Evolutionary conservation across 1,140 invertebrate species (phyloP).

Genomic region (Nasonia giraulti): DNA sequence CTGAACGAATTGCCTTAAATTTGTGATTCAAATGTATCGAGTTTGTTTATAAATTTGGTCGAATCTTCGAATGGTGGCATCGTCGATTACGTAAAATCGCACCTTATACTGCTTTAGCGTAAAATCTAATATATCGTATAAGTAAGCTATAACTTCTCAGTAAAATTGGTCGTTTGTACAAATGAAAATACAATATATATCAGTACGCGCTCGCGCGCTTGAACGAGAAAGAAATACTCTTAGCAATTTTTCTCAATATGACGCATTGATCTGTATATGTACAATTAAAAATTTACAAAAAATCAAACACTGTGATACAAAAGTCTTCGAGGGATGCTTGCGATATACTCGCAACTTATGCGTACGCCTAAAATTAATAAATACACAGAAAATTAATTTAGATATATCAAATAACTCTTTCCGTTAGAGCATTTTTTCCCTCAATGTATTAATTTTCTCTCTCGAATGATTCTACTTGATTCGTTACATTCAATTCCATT

Average conservation of each 20-base stretch:
- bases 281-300: slow-evolving; percentile 29
- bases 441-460: not conserved
- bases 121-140: slow-evolving; percentile 29
- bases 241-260: not conserved
- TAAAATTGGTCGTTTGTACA: slow-evolving; percentile 39
- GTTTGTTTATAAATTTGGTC: not conserved
- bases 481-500: not conserved
- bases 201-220: not conserved
- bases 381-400: not conserved
- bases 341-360: not conserved
- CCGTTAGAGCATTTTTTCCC: no score
- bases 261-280: slow-evolving; percentile 17
- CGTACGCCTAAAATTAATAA: not conserved
- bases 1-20: not conserved
- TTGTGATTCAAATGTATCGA: not conserved
- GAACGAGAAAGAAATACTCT: slow-evolving; percentile 12
- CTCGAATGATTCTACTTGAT: not conserved
- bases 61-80: slow-evolving; percentile 11
- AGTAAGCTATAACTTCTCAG: slow-evolving; percentile 25
- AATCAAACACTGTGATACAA: not conserved
- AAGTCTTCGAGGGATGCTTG: not conserved
- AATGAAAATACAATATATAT: slow-evolving; percentile 27
- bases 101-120: not conserved
- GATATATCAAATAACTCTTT: no score
- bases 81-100: slow-evolving; percentile 15